Percentiles rank a stretch among this genome's conserved stretches.
Evolutionary conservation across 2,888 invertebrate genomes (phyloP).

Genomic region (Coremacera marginata): DNA sequence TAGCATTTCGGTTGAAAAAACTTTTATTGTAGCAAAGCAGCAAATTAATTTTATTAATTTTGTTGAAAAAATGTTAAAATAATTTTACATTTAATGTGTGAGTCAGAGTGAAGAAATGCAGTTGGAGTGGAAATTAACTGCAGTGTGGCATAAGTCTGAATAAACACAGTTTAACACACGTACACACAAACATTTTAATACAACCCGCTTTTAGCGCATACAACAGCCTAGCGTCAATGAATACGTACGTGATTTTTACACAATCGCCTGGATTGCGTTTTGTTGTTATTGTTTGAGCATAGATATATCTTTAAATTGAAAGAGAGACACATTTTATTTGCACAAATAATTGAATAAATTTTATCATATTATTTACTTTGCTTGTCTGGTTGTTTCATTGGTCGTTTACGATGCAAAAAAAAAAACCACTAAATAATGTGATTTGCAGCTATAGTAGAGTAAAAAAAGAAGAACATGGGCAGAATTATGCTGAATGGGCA

Average conservation of each 20-base stretch:
- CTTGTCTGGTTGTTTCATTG: neutral
- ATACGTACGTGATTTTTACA: neutral
- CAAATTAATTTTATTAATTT: too few relatives aligned
- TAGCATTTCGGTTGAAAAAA: too few relatives aligned
- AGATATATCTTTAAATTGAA: neutral
- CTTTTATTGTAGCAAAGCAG: too few relatives aligned
- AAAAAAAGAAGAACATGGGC: neutral
- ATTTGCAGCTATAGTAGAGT: neutral
- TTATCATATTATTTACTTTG: neutral
- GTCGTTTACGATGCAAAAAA: neutral
- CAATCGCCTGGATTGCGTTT: neutral
- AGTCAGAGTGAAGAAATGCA: too few relatives aligned
- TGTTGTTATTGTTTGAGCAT: neutral
- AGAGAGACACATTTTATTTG: slow-evolving; percentile 6
- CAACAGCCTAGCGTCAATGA: neutral
- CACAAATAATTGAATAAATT: slow-evolving; percentile 23
- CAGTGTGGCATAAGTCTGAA: neutral
- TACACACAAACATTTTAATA: neutral
- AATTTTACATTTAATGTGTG: too few relatives aligned
- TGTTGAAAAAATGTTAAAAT: too few relatives aligned
- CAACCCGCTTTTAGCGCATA: neutral
- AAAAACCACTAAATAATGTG: neutral
- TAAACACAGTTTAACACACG: neutral
- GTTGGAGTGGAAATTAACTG: too few relatives aligned
- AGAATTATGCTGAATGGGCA: too few relatives aligned